Evolutionary conservation across 2,113 vertebrate genomes (phyloP), one percentile per base, ranked within the genome.

Genomic region (Aythya baeri): DNA sequence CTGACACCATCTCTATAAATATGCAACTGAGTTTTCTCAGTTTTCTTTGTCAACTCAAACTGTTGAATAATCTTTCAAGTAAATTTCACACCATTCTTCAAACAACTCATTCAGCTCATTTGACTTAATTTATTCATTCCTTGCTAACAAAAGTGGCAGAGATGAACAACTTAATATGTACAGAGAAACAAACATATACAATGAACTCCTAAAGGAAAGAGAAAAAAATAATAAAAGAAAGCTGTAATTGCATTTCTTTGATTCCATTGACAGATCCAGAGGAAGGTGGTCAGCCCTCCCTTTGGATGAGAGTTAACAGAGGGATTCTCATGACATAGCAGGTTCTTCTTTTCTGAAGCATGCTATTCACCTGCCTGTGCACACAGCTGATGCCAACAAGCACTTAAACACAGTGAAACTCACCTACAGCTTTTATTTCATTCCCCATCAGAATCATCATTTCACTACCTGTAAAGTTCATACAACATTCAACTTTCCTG

Each of bases 11-110:
- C 32, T 85, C 38, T 75, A 34, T 92, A 82, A 90, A 81, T n/a
- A 88, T 3, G 29, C 55, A 86, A 38, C 70, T 29, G 70, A 79
- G 44, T 88, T 92, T 77, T 59, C 73, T 66, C 72, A 31, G 44
- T 83, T 93, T 91, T 88, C 31, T 83, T 88, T 73, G 7, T 75
- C 86, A 46, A 83, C 65, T 72, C 61, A 91, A 91, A 90, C 86
- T 81, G 31, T 72, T 82, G 92, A 95, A 86, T 77, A 65, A 88
- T 73, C 80, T 93, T 88, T 90, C 83, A 84, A 81, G 49, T 66
- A 88, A 88, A 82, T 84, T 92, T 96, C 90, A 94, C 38, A 54
- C 83, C 59, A 27, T 91, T 90, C 79, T 90, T 96, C 72, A 93
- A 82, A 93, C 73, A 86, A 86, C 75, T 90, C 65, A 68, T 91